phyloP scores from a whole-genome alignment of 2,797 vertebrate species.

The Onychomys torridus region DNA sequence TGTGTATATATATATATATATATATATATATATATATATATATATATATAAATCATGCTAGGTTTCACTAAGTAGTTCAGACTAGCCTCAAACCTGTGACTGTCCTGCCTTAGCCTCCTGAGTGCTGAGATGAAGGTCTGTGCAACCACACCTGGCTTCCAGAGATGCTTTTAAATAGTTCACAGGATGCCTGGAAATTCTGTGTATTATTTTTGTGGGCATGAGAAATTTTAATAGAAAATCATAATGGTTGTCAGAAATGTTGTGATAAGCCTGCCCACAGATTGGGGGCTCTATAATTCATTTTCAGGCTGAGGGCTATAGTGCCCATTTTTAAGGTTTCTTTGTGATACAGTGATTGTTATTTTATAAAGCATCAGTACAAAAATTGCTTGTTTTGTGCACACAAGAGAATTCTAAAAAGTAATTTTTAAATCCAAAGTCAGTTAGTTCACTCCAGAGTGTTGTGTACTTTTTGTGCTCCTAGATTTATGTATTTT shows the following conservation, averaged over 20 bases:
- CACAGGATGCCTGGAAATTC: background rate
- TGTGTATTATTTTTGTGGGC: slow-evolving; percentile 4
- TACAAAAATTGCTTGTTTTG: background rate
- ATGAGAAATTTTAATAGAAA: slow-evolving; percentile 39
- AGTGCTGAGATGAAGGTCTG: background rate
- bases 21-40: background rate
- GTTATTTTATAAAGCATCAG: slow-evolving; percentile 17
- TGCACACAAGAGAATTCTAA: background rate
- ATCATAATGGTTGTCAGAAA: background rate
- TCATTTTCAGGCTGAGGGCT: background rate
- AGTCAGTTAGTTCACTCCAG: background rate
- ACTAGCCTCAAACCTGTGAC: background rate
- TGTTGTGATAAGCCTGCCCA: background rate
- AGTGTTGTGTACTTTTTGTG: background rate
- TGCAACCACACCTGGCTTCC: background rate
- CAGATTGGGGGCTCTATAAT: background rate
- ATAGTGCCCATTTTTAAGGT: background rate
- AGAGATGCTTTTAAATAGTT: background rate
- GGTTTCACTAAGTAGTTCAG: background rate
- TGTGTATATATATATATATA: no score
- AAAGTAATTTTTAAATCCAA: background rate
- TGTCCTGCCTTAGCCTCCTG: background rate
- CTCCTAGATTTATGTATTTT: background rate
- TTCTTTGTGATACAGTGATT: background rate
- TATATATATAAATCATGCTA: background rate